A percentile compares a stretch with the other conserved stretches of the same genome.
phyloP scores from a whole-genome alignment of 2,888 invertebrate species.

The Drosophila birchii region DNA sequence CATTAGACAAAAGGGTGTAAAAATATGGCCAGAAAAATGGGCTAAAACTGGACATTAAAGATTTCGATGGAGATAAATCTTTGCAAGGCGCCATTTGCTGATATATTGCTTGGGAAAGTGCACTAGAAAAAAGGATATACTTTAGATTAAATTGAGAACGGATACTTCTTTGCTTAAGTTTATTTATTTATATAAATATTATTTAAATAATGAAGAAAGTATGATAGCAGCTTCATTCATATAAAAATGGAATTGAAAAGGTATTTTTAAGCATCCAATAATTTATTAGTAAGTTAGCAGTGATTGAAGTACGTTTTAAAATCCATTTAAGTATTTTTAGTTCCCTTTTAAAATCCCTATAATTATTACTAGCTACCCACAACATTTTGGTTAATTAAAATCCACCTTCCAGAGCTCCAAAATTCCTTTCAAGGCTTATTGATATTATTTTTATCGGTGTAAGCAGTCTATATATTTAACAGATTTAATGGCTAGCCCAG shows the following conservation, averaged over 20 bases:
- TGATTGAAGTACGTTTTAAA: too few species aligned
- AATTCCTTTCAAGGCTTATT: not conserved
- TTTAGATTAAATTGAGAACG: not conserved
- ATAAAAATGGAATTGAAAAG: too few species aligned
- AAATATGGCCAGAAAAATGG: conserved; percentile 14
- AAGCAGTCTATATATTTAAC: conserved; percentile 31
- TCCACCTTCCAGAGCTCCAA: accelerated
- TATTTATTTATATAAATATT: not conserved
- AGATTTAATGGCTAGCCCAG: conserved; percentile 43
- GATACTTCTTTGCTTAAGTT: not conserved
- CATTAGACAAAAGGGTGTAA: conserved; percentile 32
- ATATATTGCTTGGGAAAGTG: not conserved
- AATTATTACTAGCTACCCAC: too few species aligned
- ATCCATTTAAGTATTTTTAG: too few species aligned
- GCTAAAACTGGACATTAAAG: conserved; percentile 34
- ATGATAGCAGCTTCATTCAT: not conserved
- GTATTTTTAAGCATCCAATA: too few species aligned
- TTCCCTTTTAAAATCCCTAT: too few species aligned
- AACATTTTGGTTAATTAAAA: not conserved
- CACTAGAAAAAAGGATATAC: not conserved
- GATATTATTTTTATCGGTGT: conserved; percentile 6
- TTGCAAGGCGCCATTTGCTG: conserved; percentile 3
- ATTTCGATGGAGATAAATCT: conserved; percentile 31
- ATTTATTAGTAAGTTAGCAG: too few species aligned
- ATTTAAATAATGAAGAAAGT: not conserved